Conservation (phyloP, 2,113 vertebrate species). For the Colaptes auratus region DNA sequence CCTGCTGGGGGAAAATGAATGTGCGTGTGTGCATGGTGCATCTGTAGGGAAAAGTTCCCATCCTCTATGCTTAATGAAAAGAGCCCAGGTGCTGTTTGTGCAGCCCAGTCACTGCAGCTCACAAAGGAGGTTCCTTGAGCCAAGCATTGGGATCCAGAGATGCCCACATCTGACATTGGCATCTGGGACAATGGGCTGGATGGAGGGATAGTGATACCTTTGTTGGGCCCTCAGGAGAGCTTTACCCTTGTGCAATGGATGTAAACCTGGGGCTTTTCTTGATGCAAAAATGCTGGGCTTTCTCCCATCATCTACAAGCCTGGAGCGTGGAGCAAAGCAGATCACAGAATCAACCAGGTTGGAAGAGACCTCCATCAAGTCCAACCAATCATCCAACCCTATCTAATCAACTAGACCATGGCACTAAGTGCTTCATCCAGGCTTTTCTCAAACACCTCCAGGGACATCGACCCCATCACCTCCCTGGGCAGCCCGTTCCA, state of each 20-base stretch:
- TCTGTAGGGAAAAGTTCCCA: neutral
- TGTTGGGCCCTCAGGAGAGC: neutral
- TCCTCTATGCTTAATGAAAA: neutral
- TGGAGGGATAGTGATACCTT: neutral
- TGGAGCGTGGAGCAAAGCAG: neutral
- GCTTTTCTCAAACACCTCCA: too few species aligned
- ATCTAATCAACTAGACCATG: too few species aligned
- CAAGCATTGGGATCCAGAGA: fast-evolving
- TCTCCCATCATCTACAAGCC: neutral
- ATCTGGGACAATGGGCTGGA: neutral
- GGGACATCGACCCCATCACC: too few species aligned
- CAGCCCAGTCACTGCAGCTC: neutral
- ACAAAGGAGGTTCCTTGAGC: neutral
- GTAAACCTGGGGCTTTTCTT: neutral
- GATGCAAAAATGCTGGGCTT: neutral
- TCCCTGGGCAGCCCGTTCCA: too few species aligned
- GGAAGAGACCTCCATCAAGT: too few species aligned
- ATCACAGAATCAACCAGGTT: too few species aligned
- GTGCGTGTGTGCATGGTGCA: fast-evolving
- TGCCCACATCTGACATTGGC: neutral
- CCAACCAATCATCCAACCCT: too few species aligned
- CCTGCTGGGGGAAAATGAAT: neutral
- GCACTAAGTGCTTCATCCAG: too few species aligned
- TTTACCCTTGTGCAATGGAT: neutral
- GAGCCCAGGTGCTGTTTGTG: neutral